Base-by-base conservation (phyloP, 2,113 vertebrate species). In the Nycticryphes semicollaris region DNA sequence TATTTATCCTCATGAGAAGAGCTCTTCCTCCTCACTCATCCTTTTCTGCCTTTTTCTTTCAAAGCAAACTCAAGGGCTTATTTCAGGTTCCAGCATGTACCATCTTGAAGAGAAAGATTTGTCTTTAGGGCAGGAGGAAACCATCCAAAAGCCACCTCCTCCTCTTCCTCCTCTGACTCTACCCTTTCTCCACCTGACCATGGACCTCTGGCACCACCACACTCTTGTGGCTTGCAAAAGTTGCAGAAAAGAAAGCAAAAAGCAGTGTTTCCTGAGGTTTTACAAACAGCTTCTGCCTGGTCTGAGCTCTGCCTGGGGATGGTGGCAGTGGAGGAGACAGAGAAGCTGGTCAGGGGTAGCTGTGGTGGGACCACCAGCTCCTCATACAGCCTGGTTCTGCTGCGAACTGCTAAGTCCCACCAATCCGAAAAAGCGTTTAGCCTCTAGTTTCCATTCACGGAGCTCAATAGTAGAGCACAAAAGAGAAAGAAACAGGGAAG, bases 81-180 rank as follows among this genome's bases (percentile, higher is more conserved):
- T 75, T 84, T 95, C 94, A 92, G 56, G 68, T 81, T 48, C 30
- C 1, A 5, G 86, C 94, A 0, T 87, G 95, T 78, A 33, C 57
- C 74, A 35, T 91, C 90, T 79, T 87, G 92, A 92, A 81, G 69
- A 53, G 86, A 93, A 96, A 95, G 62, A 21, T 92, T 89, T 95
- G 66, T 45, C 95, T 66, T 35, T 14, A 51, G 94, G 92, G 86
- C 85, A 75, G 43, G 68, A 95, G 63, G 68, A 79, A 93, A 43
- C 47, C 39, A 28, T 77, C 35, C 92, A 74, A 28, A 41, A 82
- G 56, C 51, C 69, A 84, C 82, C 80, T 90, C 81, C 86, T 94
- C 63, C 62, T 90, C 91, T 70, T 87, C 87, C 43, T 83, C 81
- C 47, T 78, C 56, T 77, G 64, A 51, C 86, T 86, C 51, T 89